Evolutionary conservation across 2,113 vertebrate species (phyloP).

Genomic region (Syngnathus scovelli): DNA sequence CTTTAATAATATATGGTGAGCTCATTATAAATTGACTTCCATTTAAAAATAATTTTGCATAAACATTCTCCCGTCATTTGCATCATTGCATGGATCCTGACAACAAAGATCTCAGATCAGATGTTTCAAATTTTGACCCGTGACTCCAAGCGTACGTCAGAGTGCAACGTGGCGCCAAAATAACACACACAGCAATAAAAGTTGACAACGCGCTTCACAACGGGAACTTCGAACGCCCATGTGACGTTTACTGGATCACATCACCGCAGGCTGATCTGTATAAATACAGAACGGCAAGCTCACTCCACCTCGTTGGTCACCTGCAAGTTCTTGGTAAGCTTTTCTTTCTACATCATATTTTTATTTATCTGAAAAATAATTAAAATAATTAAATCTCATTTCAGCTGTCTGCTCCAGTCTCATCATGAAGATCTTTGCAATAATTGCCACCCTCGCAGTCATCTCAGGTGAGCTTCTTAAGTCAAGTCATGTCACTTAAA

Average conservation of each 20-base stretch:
- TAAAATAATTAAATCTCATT: conserved; percentile 4
- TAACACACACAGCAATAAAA: conserved; percentile 57
- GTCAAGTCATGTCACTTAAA: too few species aligned
- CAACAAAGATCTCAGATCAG: not conserved
- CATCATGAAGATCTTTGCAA: conserved; percentile 65
- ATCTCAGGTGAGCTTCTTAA: conserved; percentile 58
- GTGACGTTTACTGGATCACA: conserved; percentile 38
- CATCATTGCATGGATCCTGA: not conserved
- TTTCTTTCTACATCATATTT: not conserved
- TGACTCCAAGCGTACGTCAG: conserved; percentile 5
- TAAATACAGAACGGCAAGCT: conserved; percentile 47
- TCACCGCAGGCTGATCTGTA: conserved; percentile 20
- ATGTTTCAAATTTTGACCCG: not conserved
- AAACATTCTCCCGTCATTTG: too few species aligned
- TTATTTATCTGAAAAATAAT: too few species aligned
- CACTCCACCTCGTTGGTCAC: not conserved
- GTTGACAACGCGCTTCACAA: conserved; percentile 40
- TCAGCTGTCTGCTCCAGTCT: conserved; percentile 36
- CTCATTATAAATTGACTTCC: too few species aligned
- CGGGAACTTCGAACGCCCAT: conserved; percentile 60
- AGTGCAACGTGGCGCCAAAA: conserved; percentile 57
- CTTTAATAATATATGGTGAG: too few species aligned
- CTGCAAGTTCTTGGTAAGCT: conserved; percentile 34
- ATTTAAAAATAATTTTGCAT: too few species aligned
- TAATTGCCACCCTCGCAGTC: conserved; percentile 54